Conservation (phyloP, 2,113 vertebrate species). For the Anoura caudifer region DNA sequence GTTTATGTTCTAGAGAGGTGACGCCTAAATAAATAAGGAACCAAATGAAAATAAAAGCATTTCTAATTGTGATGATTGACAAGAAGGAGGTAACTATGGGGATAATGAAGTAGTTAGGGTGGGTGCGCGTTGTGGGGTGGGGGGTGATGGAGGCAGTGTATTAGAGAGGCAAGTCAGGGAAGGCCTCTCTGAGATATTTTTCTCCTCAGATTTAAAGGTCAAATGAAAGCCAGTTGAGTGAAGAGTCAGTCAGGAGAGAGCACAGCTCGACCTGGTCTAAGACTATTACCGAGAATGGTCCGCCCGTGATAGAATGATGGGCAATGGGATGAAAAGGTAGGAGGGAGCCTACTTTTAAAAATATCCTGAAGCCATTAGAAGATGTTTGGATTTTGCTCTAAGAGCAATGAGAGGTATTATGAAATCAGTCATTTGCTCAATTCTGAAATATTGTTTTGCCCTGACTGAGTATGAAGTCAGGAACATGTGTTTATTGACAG, state of each 20-base stretch:
- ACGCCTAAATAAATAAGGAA: not conserved
- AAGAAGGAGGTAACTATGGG: not conserved
- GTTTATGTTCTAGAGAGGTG: not conserved
- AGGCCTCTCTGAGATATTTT: not conserved
- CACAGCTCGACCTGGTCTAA: not conserved
- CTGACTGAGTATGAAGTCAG: not conserved
- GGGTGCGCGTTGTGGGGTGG: rapidly evolving
- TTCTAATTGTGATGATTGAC: not conserved
- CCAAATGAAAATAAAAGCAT: not conserved
- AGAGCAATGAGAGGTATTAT: not conserved
- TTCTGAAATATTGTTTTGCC: not conserved
- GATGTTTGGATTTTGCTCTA: not conserved
- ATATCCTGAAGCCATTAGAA: not conserved
- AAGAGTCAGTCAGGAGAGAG: not conserved
- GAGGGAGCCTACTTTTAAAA: not conserved
- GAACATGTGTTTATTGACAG: not conserved
- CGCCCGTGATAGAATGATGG: not conserved
- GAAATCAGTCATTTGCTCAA: not conserved
- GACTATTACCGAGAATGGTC: not conserved
- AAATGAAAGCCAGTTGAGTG: not conserved
- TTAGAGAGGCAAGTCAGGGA: not conserved
- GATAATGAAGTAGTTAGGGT: not conserved
- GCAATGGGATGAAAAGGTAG: not conserved
- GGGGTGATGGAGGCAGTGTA: rapidly evolving
- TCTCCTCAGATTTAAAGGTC: not conserved